These are phyloP conservation scores for Leptodactylus fallax DNA, from an alignment of 2,797 vertebrate species.

Conservation along the genomic window DNA sequence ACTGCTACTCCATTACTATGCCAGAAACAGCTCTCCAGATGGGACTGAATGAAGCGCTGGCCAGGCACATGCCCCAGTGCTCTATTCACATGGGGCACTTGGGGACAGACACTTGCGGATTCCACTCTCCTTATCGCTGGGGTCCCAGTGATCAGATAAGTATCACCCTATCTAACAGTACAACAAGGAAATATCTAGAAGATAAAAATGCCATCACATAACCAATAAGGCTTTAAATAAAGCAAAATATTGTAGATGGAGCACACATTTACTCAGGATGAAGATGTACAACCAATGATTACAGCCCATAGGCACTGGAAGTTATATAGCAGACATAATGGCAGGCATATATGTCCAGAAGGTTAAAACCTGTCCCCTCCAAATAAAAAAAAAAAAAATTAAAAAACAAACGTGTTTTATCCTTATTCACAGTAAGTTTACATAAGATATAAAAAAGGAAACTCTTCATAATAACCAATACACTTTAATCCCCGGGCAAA, in stretches of 20 bases:
- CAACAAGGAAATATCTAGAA: too few species aligned
- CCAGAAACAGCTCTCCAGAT: too few species aligned
- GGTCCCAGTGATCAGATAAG: too few species aligned
- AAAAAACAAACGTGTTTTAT: background rate
- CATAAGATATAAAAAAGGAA: constrained; percentile 24
- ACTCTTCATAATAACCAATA: constrained; percentile 63
- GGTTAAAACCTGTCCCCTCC: background rate
- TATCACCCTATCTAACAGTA: too few species aligned
- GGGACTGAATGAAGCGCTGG: too few species aligned
- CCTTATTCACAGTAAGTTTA: constrained; percentile 18
- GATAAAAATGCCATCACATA: too few species aligned
- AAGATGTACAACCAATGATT: background rate
- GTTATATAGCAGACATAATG: background rate
- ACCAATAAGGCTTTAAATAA: background rate
- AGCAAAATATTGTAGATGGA: too few species aligned
- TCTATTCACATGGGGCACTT: too few species aligned
- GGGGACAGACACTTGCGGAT: too few species aligned
- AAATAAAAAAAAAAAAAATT: background rate
- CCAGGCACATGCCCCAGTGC: too few species aligned
- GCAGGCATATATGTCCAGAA: background rate
- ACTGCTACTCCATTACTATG: too few species aligned
- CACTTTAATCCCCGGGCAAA: constrained; percentile 63
- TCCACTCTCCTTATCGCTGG: too few species aligned
- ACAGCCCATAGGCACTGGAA: background rate
- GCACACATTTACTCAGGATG: background rate